A percentile compares a stretch with the other conserved stretches of the same genome.
Conservation (phyloP, 2,888 invertebrate genomes). For the Invenusta paracnida region DNA sequence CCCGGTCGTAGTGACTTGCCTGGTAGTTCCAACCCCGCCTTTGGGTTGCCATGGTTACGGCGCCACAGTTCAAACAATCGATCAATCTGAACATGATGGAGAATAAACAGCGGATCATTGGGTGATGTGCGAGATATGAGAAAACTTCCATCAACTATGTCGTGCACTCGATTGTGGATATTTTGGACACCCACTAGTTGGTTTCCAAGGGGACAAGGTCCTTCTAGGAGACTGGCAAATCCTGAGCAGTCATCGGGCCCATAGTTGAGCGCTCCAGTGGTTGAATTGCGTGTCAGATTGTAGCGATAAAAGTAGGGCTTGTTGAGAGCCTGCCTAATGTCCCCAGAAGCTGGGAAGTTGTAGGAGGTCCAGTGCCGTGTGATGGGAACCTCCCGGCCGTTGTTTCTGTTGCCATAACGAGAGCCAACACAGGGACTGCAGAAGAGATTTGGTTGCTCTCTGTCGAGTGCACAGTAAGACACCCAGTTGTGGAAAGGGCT, state of each 20-base stretch:
- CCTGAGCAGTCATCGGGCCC: neutral
- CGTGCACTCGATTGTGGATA: constrained; percentile 14
- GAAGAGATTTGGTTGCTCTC: too few relatives aligned
- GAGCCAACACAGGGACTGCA: neutral
- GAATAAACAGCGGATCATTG: constrained; percentile 36
- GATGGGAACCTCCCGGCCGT: neutral
- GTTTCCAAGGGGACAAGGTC: neutral
- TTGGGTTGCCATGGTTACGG: neutral
- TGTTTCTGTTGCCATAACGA: too few relatives aligned
- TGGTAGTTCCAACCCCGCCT: neutral
- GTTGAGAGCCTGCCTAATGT: neutral
- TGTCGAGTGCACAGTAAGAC: neutral
- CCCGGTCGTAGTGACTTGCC: constrained; percentile 31
- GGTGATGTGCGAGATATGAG: neutral
- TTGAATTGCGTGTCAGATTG: neutral
- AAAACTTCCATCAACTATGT: constrained; percentile 33
- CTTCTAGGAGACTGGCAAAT: neutral
- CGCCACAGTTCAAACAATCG: constrained; percentile 35
- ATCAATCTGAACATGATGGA: constrained; percentile 37
- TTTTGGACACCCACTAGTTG: neutral
- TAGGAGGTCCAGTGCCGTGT: neutral
- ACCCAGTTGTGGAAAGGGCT: constrained; percentile 37
- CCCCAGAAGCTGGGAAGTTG: neutral
- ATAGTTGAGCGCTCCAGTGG: neutral
- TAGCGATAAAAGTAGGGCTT: neutral